Base-by-base conservation (phyloP, 2,888 invertebrate species). In the Leucoma salicis region DNA sequence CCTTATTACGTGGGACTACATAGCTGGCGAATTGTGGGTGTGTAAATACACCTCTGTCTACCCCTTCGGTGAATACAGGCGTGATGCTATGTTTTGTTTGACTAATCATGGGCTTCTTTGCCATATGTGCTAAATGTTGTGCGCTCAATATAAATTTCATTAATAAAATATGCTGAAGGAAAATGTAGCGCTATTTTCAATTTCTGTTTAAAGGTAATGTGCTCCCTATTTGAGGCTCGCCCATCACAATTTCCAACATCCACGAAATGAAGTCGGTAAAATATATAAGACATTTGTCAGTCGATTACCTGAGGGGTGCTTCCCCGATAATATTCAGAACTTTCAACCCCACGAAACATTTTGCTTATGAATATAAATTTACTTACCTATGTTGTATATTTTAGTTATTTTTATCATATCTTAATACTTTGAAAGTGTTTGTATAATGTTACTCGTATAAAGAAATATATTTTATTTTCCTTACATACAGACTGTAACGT, bases 241-340 rank as follows among this genome's bases (percentile, higher is more conserved):
- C 38, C 45, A 51, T 52, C 43, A 49, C 31, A 53, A 54, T 70
- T 68, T 62, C 55, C 51, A 69, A 63, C 65, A 79, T 76, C 73
- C 73, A 66, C 76, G 64, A 82, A 83, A 88, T 88, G 84, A 87
- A 87, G 83, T 85, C 76, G 74, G 82, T 81, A 77, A 83, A 86
- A 86, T 84, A 87, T 87, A 80, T 80, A 51, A 84, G 79, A 85
- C 86, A 85, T 88, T 88, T 87, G 84, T 88, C 86, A 87, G 85
- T 78, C 84, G 84, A 88, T 88, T 89, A 89, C 87, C 80, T 82
- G 82, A 70, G 76, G 76, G 84, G 78, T 48, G 56, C 68, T 67
- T 64, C 78, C 74, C 77, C 69, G 71, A 71, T 74, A 78, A 80
- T 79, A 83, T 84, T 78, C 74, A 62, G 71, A 82, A 80, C 76